Evolutionary conservation across 1,140 invertebrate species (phyloP).

Genomic region (Arion vulgaris): DNA sequence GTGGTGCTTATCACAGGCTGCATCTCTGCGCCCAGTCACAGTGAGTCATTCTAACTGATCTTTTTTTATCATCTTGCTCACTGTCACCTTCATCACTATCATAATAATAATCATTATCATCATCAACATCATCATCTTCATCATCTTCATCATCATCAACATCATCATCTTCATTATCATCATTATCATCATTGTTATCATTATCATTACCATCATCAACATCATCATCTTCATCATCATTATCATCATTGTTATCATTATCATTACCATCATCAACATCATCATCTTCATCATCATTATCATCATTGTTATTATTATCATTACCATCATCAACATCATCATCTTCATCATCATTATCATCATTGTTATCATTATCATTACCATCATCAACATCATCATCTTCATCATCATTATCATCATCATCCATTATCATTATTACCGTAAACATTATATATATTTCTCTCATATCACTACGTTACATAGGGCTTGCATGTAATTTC

Average conservation of each 20-base stretch:
- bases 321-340: too few species aligned
- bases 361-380: background rate
- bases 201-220: background rate
- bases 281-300: too few species aligned
- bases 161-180: too few species aligned
- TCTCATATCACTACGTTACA: too few species aligned
- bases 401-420: too few species aligned
- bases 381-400: background rate
- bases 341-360: background rate
- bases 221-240: too few species aligned
- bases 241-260: too few species aligned
- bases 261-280: too few species aligned
- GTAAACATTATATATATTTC: background rate
- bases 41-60: background rate
- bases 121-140: background rate
- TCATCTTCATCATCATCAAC: too few species aligned
- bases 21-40: background rate
- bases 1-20: background rate
- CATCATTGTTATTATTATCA: too few species aligned
- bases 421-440: background rate
- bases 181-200: too few species aligned
- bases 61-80: background rate
- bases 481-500: too few species aligned
- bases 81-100: background rate
- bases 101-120: background rate